Evolutionary conservation across 1,140 invertebrate genomes (phyloP).

Genomic region (Sycobia sp.): DNA sequence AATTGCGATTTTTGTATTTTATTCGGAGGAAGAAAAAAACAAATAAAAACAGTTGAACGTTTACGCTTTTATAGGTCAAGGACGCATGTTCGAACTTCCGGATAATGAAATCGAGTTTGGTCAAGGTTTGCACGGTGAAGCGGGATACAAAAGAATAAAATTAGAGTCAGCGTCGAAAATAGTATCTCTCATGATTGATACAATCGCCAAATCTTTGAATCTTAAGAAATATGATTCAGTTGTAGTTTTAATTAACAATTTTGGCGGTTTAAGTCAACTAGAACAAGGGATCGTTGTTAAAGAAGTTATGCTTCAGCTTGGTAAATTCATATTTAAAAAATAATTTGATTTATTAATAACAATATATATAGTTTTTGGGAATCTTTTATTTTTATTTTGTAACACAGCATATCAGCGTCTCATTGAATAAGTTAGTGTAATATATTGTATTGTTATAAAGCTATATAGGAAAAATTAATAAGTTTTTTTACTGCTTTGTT

Average conservation of each 20-base stretch:
- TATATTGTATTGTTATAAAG: not conserved
- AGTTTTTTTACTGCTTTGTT: constrained; percentile 7
- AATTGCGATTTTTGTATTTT: too few relatives aligned
- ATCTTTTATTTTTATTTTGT: too few relatives aligned
- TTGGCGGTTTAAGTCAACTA: constrained; percentile 77
- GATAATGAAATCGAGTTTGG: constrained; percentile 80
- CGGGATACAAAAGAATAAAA: constrained; percentile 75
- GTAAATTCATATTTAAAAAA: constrained; percentile 56
- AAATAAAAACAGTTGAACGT: too few relatives aligned
- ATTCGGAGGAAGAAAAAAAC: too few relatives aligned
- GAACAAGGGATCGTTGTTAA: constrained; percentile 78
- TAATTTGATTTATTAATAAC: too few relatives aligned
- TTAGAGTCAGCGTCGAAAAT: constrained; percentile 62
- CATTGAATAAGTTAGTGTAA: too few relatives aligned
- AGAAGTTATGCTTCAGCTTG: constrained; percentile 70
- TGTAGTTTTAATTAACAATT: constrained; percentile 78
- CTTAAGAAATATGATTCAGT: constrained; percentile 65
- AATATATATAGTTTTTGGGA: too few relatives aligned
- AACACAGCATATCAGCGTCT: too few relatives aligned
- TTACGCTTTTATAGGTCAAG: constrained; percentile 59
- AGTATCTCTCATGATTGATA: constrained; percentile 60
- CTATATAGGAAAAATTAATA: not conserved
- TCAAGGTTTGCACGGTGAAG: constrained; percentile 85
- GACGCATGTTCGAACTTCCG: constrained; percentile 70
- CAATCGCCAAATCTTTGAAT: constrained; percentile 61